Conservation (phyloP, 2,888 invertebrate genomes). For the Macropis europaea region DNA sequence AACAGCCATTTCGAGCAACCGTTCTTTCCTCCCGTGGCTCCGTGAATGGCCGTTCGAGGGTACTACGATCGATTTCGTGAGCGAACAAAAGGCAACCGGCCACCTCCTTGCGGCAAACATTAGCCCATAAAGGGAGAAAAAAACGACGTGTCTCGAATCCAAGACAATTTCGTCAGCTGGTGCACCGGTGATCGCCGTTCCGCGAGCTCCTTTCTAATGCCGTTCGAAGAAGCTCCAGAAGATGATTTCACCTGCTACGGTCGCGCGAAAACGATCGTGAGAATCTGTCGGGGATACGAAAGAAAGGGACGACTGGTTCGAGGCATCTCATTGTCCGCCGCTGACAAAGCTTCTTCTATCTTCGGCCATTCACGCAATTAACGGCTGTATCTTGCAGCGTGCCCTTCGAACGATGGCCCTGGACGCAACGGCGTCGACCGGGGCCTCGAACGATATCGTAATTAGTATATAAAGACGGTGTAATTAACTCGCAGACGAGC, state of each 20-base stretch:
- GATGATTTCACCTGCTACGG: not conserved
- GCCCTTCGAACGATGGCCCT: conserved; percentile 26
- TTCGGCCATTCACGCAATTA: conserved; percentile 59
- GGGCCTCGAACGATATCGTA: conserved; percentile 41
- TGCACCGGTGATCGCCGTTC: too few species aligned
- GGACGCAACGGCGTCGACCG: too few species aligned
- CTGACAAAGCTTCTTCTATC: conserved; percentile 58
- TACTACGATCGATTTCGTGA: conserved; percentile 1
- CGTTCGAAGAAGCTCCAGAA: not conserved
- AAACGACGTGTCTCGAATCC: too few species aligned
- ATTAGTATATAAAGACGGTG: conserved; percentile 54
- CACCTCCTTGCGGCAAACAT: too few species aligned
- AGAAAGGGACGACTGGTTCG: conserved; percentile 18
- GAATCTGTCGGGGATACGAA: conserved; percentile 41
- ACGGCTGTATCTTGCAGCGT: conserved; percentile 46
- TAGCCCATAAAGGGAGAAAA: too few species aligned
- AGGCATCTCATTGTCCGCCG: conserved; percentile 43
- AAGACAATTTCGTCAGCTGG: too few species aligned
- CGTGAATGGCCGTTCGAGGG: not conserved
- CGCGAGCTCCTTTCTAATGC: not conserved
- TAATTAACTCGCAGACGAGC: conserved; percentile 41
- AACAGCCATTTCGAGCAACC: not conserved
- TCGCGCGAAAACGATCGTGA: conserved; percentile 36
- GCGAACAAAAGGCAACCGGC: not conserved
- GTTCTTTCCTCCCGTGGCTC: not conserved